Evolutionary conservation across 2,888 invertebrate genomes (phyloP).

Genomic region (Nezara viridula): DNA sequence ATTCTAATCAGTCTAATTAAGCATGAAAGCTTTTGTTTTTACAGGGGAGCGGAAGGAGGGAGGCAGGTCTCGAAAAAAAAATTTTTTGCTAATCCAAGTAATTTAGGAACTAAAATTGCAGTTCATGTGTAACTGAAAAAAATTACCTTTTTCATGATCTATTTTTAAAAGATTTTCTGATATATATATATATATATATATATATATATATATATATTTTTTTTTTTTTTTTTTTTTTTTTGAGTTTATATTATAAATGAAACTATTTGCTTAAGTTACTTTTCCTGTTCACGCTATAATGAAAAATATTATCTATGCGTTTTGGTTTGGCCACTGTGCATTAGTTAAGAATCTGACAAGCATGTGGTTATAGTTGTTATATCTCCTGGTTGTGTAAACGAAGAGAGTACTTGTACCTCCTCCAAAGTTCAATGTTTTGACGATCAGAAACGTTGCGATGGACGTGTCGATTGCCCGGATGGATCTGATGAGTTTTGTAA

Average conservation of each 20-base stretch:
- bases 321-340: constrained; percentile 3
- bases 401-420: not conserved
- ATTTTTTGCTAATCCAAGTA: too few relatives aligned
- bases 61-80: too few relatives aligned
- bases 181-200: too few relatives aligned
- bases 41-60: too few relatives aligned
- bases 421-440: not conserved
- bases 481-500: constrained; percentile 22
- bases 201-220: too few relatives aligned
- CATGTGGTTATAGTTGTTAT: constrained; percentile 36
- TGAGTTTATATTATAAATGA: not conserved
- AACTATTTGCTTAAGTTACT: not conserved
- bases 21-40: too few relatives aligned
- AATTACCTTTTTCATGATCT: too few relatives aligned
- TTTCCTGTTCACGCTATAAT: not conserved
- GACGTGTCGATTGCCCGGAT: not conserved
- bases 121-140: too few relatives aligned
- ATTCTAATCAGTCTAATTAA: too few relatives aligned
- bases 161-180: too few relatives aligned
- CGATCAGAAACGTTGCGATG: not conserved
- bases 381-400: not conserved
- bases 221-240: too few relatives aligned
- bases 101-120: too few relatives aligned
- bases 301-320: not conserved
- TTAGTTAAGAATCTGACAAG: constrained; percentile 23